phyloP scores from a whole-genome alignment of 2,797 vertebrate genomes.

The Hephaestus fuliginosus region DNA sequence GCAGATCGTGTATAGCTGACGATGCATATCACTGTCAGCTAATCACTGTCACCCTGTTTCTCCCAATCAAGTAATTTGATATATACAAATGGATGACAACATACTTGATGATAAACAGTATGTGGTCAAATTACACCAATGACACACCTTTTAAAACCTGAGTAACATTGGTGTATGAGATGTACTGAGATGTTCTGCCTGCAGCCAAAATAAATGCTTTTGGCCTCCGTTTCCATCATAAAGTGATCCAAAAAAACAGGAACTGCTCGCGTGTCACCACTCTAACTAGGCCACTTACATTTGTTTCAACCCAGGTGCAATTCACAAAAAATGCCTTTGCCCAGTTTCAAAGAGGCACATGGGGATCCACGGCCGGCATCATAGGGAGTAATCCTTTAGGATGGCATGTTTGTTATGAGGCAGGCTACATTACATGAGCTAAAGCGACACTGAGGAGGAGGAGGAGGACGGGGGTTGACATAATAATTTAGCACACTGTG shows the following conservation, averaged over 20 bases:
- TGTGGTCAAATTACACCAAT: conserved; percentile 34
- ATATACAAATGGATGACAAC: conserved; percentile 53
- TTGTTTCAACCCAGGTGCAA: conserved; percentile 48
- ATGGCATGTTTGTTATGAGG: conserved; percentile 15
- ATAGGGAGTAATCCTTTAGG: background rate
- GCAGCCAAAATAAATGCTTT: conserved; percentile 19
- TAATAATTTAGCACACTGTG: conserved; percentile 27
- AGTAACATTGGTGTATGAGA: background rate
- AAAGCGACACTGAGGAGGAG: conserved; percentile 3
- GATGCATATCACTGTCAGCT: conserved; percentile 64
- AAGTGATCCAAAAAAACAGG: conserved; percentile 25
- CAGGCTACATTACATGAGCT: conserved; percentile 21
- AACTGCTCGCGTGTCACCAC: conserved; percentile 22
- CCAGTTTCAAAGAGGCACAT: conserved; percentile 27
- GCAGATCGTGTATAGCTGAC: conserved; percentile 52
- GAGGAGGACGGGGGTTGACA: background rate
- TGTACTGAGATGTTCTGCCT: background rate
- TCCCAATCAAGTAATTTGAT: conserved; percentile 54
- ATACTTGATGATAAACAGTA: conserved; percentile 40
- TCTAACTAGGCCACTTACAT: conserved; percentile 47
- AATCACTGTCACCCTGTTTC: conserved; percentile 51
- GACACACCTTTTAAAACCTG: conserved; percentile 11
- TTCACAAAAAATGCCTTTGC: conserved; percentile 12
- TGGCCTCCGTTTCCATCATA: conserved; percentile 37
- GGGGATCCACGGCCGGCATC: conserved; percentile 14